phyloP scores from a whole-genome alignment of 2,888 invertebrate genomes.

The Rhogogaster chlorosoma region DNA sequence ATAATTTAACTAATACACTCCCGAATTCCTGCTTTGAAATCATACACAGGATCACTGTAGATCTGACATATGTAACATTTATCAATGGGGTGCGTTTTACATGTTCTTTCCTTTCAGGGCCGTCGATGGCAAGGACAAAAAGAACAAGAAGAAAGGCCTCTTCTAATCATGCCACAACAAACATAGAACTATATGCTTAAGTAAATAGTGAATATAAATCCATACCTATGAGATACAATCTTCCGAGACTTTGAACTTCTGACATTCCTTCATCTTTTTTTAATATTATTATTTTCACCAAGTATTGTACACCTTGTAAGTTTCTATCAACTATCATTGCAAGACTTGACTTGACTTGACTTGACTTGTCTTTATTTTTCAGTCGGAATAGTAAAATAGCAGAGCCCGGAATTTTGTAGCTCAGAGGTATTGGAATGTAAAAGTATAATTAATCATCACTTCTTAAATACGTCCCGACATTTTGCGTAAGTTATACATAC shows the following conservation, averaged over 20 bases:
- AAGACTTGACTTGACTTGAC: neutral
- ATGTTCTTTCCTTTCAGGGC: conserved; percentile 81
- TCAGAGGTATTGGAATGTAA: conserved; percentile 26
- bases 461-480: conserved; percentile 42
- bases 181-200: conserved; percentile 53
- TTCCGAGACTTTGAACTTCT: conserved; percentile 1
- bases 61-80: conserved; percentile 1
- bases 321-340: neutral
- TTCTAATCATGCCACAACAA: conserved; percentile 81
- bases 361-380: too few species aligned
- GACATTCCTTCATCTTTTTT: neutral
- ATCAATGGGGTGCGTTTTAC: conserved; percentile 53
- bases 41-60: conserved; percentile 3
- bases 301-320: neutral
- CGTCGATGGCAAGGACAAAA: conserved; percentile 93
- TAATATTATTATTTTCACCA: neutral
- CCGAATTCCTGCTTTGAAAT: neutral
- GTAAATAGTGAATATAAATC: conserved; percentile 34
- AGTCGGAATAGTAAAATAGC: conserved; percentile 1
- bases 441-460: conserved; percentile 44
- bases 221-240: conserved; percentile 30
- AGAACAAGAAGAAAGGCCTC: conserved; percentile 94
- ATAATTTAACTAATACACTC: neutral
- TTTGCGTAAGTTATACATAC: conserved; percentile 24
- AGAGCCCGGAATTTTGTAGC: conserved; percentile 15